Percentiles rank a stretch among this genome's conserved stretches.
phyloP scores from a whole-genome alignment of 64 coral and sea anemone species.

The Orbicella faveolata region DNA sequence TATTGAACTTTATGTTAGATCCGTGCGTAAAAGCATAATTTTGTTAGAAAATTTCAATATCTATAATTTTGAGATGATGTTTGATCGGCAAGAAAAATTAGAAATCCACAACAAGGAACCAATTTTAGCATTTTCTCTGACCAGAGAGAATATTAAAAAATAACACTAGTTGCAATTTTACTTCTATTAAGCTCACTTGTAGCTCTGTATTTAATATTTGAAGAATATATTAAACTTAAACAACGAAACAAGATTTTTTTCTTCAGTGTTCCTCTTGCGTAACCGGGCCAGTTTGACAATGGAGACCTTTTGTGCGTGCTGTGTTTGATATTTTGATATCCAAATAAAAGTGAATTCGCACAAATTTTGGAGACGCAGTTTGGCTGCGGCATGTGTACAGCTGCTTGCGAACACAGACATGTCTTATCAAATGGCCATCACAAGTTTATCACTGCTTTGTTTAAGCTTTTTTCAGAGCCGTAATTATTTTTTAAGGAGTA shows the following conservation, averaged over 20 bases:
- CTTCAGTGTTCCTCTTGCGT: neutral
- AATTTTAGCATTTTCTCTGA: too few relatives aligned
- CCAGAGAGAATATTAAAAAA: too few relatives aligned
- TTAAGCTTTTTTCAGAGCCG: neutral
- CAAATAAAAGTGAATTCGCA: slow-evolving; percentile 24
- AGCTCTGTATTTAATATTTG: slow-evolving; percentile 11
- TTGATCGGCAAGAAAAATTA: too few relatives aligned
- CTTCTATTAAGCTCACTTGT: neutral
- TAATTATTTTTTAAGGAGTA: slow-evolving; percentile 9
- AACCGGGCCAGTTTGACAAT: neutral
- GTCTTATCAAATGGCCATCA: slow-evolving; percentile 31
- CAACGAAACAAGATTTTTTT: neutral
- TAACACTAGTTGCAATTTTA: too few relatives aligned
- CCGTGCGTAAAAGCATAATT: neutral
- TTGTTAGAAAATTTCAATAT: neutral
- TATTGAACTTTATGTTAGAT: neutral
- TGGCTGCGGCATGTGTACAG: slow-evolving; percentile 2
- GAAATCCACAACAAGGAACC: too few relatives aligned
- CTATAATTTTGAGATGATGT: too few relatives aligned
- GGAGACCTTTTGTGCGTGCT: neutral
- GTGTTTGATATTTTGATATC: neutral
- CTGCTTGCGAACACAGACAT: slow-evolving; percentile 20
- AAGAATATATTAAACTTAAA: slow-evolving; percentile 13
- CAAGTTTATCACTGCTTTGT: slow-evolving; percentile 26
- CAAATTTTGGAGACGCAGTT: neutral